A percentile compares a stretch with the other conserved stretches of the same genome.
These are phyloP conservation scores for Laothoe populi DNA, from an alignment of 2,888 invertebrate species.

Conservation along the genomic window DNA sequence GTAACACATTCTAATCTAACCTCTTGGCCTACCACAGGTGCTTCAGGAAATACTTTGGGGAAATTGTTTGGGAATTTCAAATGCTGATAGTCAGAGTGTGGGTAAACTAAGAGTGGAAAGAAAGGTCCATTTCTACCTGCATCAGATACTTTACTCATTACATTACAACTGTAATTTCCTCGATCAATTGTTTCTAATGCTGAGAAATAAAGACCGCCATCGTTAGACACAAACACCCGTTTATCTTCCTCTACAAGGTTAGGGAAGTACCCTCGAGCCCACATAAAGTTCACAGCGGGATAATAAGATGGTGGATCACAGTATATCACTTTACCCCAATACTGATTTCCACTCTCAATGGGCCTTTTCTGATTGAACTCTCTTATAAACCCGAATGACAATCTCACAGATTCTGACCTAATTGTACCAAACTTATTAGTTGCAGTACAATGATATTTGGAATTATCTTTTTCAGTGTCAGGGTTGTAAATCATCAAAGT, in stretches of 20 bases:
- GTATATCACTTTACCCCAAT: constrained; percentile 96
- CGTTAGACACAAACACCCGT: constrained; percentile 96
- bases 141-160: constrained; percentile 93
- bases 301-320: constrained; percentile 97
- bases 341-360: constrained; percentile 93
- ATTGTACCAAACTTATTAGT: constrained; percentile 95
- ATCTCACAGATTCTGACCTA: constrained; percentile 93
- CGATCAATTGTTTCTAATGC: constrained; percentile 95
- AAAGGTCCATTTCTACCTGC: constrained; percentile 96
- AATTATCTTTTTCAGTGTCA: constrained; percentile 91
- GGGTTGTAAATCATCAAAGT: constrained; percentile 95
- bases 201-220: constrained; percentile 97
- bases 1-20: constrained; percentile 97
- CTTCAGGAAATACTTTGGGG: constrained; percentile 97
- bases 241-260: constrained; percentile 97
- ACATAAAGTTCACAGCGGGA: constrained; percentile 94
- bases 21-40: constrained; percentile 95
- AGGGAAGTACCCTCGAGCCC: constrained; percentile 95
- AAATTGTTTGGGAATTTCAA: constrained; percentile 97
- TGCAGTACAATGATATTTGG: constrained; percentile 96
- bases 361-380: constrained; percentile 96
- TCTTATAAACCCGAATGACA: constrained; percentile 95
- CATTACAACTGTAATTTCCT: constrained; percentile 96
- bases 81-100: constrained; percentile 95
- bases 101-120: constrained; percentile 91